phyloP scores from a whole-genome alignment of 2,888 invertebrate genomes.

The Drosophila colorata region DNA sequence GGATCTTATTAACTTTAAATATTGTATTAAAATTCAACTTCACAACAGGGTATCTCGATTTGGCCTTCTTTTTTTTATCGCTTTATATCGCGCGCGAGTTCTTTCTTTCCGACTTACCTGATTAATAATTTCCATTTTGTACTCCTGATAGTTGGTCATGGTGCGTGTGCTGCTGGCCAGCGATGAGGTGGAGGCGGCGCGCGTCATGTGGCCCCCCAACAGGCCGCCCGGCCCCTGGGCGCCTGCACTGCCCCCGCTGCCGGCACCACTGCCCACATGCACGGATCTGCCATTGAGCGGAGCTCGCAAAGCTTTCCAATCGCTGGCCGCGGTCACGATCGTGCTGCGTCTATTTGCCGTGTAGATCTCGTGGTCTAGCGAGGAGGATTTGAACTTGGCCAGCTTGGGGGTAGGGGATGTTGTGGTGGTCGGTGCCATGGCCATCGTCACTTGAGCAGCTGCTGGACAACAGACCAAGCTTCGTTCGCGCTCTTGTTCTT shows the following conservation, averaged over 20 bases:
- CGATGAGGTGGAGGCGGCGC: slow-evolving; percentile 81
- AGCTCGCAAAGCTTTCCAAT: slow-evolving; percentile 67
- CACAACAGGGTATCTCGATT: slow-evolving; percentile 17
- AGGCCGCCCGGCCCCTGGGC: slow-evolving; percentile 36
- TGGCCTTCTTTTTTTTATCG: background rate
- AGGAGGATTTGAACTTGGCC: slow-evolving; percentile 78
- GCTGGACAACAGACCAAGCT: slow-evolving; percentile 37
- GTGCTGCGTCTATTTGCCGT: slow-evolving; percentile 73
- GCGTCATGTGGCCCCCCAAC: slow-evolving; percentile 65
- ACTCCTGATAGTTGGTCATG: slow-evolving; percentile 82
- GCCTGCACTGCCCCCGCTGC: slow-evolving; percentile 23
- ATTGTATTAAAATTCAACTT: background rate
- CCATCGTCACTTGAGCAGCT: slow-evolving; percentile 54
- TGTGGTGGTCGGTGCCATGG: slow-evolving; percentile 55
- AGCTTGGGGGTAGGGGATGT: slow-evolving; percentile 52
- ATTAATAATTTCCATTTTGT: slow-evolving; percentile 84
- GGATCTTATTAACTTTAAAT: background rate
- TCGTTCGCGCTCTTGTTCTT: slow-evolving; percentile 11
- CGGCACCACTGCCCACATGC: slow-evolving; percentile 38
- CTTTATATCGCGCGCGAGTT: slow-evolving; percentile 17
- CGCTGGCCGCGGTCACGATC: slow-evolving; percentile 71
- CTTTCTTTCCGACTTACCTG: slow-evolving; percentile 74
- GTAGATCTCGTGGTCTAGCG: slow-evolving; percentile 81
- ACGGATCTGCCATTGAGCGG: slow-evolving; percentile 63
- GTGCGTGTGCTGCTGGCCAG: slow-evolving; percentile 80